Evolutionary conservation across 2,888 invertebrate genomes (phyloP).

Genomic region (Lathronympha strigana): DNA sequence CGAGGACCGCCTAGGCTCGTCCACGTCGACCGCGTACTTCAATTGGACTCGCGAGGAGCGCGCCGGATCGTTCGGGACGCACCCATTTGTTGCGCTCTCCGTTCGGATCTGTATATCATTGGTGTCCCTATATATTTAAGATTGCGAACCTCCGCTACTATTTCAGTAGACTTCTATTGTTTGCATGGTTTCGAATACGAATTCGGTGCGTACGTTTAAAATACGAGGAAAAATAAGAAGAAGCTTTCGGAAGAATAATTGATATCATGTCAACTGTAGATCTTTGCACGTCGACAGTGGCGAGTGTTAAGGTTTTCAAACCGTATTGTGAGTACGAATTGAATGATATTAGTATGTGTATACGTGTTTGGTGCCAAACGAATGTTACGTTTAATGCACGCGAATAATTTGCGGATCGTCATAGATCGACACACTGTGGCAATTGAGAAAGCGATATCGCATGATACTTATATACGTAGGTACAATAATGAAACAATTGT

Average conservation of each 20-base stretch:
- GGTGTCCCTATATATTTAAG: background rate
- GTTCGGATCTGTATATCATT: background rate
- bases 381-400: constrained; percentile 1
- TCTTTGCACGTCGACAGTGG: constrained; percentile 11
- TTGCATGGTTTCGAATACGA: background rate
- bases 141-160: background rate
- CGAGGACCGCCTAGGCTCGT: background rate
- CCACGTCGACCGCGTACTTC: too few relatives aligned
- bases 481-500: too few relatives aligned
- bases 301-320: background rate
- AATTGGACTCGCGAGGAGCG: background rate
- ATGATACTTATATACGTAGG: constrained; percentile 3
- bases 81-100: background rate
- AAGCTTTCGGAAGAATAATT: background rate
- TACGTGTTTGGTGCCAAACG: constrained; percentile 34
- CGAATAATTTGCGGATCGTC: background rate
- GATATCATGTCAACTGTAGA: background rate
- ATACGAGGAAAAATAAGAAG: background rate
- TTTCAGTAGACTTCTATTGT: background rate
- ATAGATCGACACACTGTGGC: background rate
- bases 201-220: background rate
- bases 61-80: background rate
- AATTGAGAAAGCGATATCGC: constrained; percentile 31
- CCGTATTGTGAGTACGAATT: background rate
- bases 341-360: constrained; percentile 7